Evolutionary conservation across 2,888 invertebrate genomes (phyloP).

Genomic region (Tinea semifulvella): DNA sequence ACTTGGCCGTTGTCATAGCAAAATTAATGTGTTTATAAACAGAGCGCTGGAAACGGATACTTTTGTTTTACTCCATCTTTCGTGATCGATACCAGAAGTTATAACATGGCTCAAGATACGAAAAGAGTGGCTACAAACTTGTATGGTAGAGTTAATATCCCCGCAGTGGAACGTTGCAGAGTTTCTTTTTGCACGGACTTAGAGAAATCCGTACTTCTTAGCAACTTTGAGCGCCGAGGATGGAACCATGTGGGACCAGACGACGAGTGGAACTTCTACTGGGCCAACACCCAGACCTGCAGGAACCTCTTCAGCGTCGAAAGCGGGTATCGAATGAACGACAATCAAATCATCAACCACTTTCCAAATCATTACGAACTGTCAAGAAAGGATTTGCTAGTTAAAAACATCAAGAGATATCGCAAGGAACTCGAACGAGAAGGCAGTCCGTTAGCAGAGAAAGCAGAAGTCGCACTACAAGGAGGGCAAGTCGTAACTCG

Average conservation of each 20-base stretch:
- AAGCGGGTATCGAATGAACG: conserved; percentile 89
- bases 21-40: conserved; percentile 3
- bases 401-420: conserved; percentile 95
- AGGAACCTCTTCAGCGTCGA: conserved; percentile 91
- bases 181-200: conserved; percentile 83
- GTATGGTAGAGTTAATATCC: conserved; percentile 52
- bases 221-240: conserved; percentile 91
- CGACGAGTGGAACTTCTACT: conserved; percentile 97
- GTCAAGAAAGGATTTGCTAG: conserved; percentile 93
- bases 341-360: conserved; percentile 94
- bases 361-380: conserved; percentile 96
- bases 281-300: conserved; percentile 93
- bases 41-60: not conserved
- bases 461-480: conserved; percentile 56
- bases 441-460: conserved; percentile 85
- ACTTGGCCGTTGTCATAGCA: conserved; percentile 4
- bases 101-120: conserved; percentile 42
- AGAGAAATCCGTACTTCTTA: conserved; percentile 91
- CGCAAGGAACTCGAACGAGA: conserved; percentile 92
- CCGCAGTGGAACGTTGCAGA: conserved; percentile 56
- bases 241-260: conserved; percentile 90
- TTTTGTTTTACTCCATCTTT: not conserved
- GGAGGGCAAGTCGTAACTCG: conserved; percentile 74
- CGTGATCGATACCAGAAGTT: not conserved
- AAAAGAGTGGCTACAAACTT: conserved; percentile 44